Evolutionary conservation across 2,797 vertebrate species (phyloP).

Genomic region (Neomorphus geoffroyi): DNA sequence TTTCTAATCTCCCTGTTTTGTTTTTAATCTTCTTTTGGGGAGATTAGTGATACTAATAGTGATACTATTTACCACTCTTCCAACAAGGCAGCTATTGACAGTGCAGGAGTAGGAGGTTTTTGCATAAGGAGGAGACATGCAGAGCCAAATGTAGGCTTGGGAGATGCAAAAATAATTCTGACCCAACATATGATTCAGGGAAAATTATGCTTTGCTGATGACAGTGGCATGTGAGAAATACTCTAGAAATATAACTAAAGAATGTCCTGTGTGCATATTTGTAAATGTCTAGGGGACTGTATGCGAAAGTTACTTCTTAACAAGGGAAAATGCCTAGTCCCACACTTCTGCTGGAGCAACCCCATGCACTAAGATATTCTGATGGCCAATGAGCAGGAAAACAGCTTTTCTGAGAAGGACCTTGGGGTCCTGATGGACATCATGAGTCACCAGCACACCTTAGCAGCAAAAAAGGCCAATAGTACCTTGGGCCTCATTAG

Average conservation of each 20-base stretch:
- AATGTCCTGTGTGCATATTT: neutral
- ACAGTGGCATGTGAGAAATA: neutral
- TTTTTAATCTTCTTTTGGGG: slow-evolving; percentile 37
- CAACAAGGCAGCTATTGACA: neutral
- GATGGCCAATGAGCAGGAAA: neutral
- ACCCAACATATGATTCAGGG: neutral
- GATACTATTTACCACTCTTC: neutral
- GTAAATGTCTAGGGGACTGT: neutral
- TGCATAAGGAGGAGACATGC: neutral
- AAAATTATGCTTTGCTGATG: neutral
- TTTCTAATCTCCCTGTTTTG: slow-evolving; percentile 46
- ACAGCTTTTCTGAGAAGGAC: neutral
- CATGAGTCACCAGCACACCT: neutral
- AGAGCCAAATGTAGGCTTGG: neutral
- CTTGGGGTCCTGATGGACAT: neutral
- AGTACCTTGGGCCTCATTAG: neutral
- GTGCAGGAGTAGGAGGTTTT: no score
- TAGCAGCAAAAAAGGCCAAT: neutral
- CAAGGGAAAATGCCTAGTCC: neutral
- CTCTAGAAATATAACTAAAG: neutral
- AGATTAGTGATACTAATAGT: neutral
- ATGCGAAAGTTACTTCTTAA: neutral
- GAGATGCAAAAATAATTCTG: slow-evolving; percentile 15
- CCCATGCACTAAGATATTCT: neutral
- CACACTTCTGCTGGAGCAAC: neutral